Evolutionary conservation across 35 echinoderm and acorn worm genomes (phyloP).

Genomic region (Amphiura filiformis): DNA sequence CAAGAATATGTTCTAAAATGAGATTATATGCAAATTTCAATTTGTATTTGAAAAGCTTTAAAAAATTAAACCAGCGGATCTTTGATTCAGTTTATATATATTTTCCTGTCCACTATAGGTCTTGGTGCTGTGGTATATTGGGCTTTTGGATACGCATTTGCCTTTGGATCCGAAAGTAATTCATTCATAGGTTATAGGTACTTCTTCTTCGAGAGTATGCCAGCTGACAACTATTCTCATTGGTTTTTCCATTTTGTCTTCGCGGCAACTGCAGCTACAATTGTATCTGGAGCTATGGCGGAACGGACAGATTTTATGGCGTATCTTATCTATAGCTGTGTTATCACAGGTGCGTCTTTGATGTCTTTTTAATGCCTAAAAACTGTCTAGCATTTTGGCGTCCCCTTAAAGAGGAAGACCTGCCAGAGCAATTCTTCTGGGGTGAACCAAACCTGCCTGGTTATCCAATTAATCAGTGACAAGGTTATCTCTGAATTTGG

Average conservation of each 20-base stretch:
- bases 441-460: too few relatives aligned
- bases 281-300: constrained; percentile 92
- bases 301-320: constrained; percentile 86
- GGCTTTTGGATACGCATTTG: constrained; percentile 74
- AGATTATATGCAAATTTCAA: too few relatives aligned
- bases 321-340: constrained; percentile 78
- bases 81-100: neutral
- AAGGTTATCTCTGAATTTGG: too few relatives aligned
- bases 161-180: constrained; percentile 52
- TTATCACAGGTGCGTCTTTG: constrained; percentile 70
- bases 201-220: constrained; percentile 67
- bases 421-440: too few relatives aligned
- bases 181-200: constrained; percentile 56
- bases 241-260: constrained; percentile 99
- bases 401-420: neutral
- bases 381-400: too few relatives aligned
- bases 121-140: constrained; percentile 65
- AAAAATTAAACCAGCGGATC: neutral
- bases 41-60: neutral
- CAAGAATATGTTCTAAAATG: neutral
- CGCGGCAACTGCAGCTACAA: constrained; percentile 88
- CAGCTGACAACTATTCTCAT: constrained; percentile 45
- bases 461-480: too few relatives aligned
- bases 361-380: too few relatives aligned
- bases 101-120: constrained; percentile 29